Evolutionary conservation across 2,113 vertebrate species (phyloP).

Genomic region (Gobio gobio): DNA sequence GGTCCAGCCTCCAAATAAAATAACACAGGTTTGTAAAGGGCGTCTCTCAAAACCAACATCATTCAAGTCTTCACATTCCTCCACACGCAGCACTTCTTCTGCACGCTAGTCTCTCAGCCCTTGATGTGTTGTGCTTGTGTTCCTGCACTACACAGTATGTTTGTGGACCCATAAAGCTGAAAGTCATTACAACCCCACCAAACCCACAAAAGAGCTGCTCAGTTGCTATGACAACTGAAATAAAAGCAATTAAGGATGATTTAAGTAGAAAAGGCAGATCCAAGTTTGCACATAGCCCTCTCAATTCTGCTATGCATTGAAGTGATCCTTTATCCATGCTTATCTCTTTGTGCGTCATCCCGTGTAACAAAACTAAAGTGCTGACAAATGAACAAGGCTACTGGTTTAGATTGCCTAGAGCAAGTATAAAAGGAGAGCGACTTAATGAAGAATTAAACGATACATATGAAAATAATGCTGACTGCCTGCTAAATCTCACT

Average conservation of each 20-base stretch:
- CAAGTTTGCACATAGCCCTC: constrained; percentile 44
- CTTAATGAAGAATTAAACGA: constrained; percentile 28
- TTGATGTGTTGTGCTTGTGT: constrained; percentile 32
- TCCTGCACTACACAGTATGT: constrained; percentile 21
- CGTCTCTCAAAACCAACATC: neutral
- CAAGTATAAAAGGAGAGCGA: neutral
- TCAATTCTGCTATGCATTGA: constrained; percentile 20
- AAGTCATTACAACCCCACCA: constrained; percentile 49
- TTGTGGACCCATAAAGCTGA: constrained; percentile 44
- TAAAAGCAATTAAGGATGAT: constrained; percentile 65
- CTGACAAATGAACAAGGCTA: constrained; percentile 31
- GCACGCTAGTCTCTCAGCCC: neutral
- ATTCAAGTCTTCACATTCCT: neutral
- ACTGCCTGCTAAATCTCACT: neutral
- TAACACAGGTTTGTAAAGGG: neutral
- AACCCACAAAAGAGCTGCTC: constrained; percentile 59
- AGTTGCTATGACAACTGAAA: constrained; percentile 69
- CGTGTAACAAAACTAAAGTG: constrained; percentile 24
- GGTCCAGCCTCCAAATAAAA: neutral
- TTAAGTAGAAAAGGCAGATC: constrained; percentile 53
- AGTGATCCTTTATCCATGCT: constrained; percentile 32
- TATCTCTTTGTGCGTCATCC: constrained; percentile 33
- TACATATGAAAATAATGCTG: constrained; percentile 29
- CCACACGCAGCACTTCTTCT: constrained; percentile 3
- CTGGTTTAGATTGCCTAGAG: neutral